Conservation (phyloP, 2,113 vertebrate species). For the Clarias gariepinus region DNA sequence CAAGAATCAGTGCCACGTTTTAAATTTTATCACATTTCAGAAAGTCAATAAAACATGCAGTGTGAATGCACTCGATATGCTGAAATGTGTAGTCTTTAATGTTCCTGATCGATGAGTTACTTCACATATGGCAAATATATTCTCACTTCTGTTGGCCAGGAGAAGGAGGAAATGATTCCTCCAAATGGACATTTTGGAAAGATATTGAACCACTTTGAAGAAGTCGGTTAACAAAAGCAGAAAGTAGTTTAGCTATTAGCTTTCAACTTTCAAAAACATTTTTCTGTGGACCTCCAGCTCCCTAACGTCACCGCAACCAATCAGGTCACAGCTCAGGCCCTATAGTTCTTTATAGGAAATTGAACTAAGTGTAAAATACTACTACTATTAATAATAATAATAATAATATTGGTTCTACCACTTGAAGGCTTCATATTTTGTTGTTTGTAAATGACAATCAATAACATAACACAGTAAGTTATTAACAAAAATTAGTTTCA, state of each 20-base stretch:
- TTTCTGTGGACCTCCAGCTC: not conserved
- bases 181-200: not conserved
- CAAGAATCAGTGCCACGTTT: not conserved
- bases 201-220: not conserved
- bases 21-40: not conserved
- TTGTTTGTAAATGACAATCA: no score
- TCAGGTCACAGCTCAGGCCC: not conserved
- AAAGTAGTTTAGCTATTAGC: not conserved
- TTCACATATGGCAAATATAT: not conserved
- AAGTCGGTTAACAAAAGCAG: not conserved
- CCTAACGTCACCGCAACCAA: not conserved
- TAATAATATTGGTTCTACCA: not conserved
- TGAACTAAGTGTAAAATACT: not conserved
- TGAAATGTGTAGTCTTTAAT: not conserved
- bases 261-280: not conserved
- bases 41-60: slow-evolving; percentile 10
- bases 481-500: not conserved
- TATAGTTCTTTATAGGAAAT: not conserved
- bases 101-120: not conserved
- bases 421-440: not conserved
- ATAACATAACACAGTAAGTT: no score
- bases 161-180: not conserved
- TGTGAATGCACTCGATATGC: not conserved
- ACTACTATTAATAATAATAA: not conserved
- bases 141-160: not conserved